These are phyloP conservation scores for Zootermopsis nevadensis DNA, from an alignment of 2,888 invertebrate genomes.

Conservation along the genomic window DNA sequence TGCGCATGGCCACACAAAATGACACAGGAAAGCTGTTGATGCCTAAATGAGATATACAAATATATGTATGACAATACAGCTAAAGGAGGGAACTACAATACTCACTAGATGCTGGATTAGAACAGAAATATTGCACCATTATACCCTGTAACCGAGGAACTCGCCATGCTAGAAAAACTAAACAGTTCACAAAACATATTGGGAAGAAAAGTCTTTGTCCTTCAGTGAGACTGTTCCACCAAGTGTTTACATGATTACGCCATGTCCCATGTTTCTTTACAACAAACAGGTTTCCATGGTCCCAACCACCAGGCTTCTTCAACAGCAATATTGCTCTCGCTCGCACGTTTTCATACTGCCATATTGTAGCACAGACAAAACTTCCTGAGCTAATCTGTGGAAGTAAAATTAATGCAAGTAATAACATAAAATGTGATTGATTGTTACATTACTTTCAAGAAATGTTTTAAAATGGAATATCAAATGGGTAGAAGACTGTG, in stretches of 20 bases:
- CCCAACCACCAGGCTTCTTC: conserved; percentile 45
- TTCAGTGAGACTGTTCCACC: conserved; percentile 79
- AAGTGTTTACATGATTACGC: conserved; percentile 63
- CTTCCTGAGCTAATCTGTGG: conserved; percentile 75
- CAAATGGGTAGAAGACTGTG: too few species aligned
- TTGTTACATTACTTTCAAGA: too few species aligned
- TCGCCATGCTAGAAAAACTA: conserved; percentile 87
- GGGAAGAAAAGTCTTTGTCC: conserved; percentile 84
- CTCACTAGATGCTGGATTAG: conserved; percentile 82
- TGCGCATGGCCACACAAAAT: too few species aligned
- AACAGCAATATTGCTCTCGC: conserved; percentile 55
- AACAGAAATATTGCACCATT: conserved; percentile 88
- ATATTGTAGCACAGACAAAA: conserved; percentile 81
- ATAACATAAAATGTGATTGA: too few species aligned
- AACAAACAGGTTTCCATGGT: conserved; percentile 32
- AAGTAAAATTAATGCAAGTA: conserved; percentile 45
- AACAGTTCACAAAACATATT: conserved; percentile 79
- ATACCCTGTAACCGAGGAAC: conserved; percentile 75
- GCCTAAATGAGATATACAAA: too few species aligned
- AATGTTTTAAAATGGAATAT: too few species aligned
- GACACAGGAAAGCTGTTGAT: too few species aligned
- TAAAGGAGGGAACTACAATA: conserved; percentile 52
- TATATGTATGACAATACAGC: neutral
- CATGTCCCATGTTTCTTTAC: conserved; percentile 55
- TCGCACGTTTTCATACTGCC: conserved; percentile 84